Conservation (phyloP, 2,797 vertebrate genomes). For the Melanotaenia boesemani region DNA sequence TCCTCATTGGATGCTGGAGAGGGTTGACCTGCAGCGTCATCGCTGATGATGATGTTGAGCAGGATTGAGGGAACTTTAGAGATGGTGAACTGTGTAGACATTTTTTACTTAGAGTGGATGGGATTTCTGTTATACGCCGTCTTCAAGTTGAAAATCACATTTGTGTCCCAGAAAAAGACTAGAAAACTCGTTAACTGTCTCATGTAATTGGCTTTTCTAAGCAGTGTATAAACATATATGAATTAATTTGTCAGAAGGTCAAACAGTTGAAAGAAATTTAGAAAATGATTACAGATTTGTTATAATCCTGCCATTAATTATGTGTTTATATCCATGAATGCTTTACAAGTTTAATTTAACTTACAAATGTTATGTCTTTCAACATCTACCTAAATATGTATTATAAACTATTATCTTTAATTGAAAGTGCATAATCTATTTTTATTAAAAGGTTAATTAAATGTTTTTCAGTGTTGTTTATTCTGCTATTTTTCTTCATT, state of each 20-base stretch:
- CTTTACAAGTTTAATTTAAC: background rate
- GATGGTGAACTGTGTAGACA: slow-evolving; percentile 2
- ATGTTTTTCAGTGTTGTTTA: background rate
- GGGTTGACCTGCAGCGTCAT: slow-evolving; percentile 24
- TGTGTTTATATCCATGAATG: background rate
- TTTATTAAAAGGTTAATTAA: background rate
- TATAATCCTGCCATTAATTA: background rate
- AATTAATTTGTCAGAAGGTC: background rate
- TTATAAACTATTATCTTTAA: background rate
- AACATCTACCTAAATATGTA: background rate
- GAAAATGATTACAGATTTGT: background rate
- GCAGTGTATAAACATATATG: background rate
- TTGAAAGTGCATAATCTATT: too few relatives aligned
- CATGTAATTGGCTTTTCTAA: background rate
- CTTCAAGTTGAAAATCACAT: background rate
- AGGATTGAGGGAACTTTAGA: slow-evolving; percentile 45
- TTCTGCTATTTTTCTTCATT: background rate
- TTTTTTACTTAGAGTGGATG: background rate
- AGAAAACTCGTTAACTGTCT: background rate
- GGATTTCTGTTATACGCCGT: too few relatives aligned
- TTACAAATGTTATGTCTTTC: background rate
- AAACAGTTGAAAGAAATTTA: background rate
- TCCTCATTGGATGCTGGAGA: slow-evolving; percentile 40
- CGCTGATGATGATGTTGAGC: slow-evolving; percentile 41
- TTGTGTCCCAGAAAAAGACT: background rate